Percentiles rank a stretch among this genome's conserved stretches.
Evolutionary conservation across 2,888 invertebrate species (phyloP).

Genomic region (Oscheius sp.): DNA sequence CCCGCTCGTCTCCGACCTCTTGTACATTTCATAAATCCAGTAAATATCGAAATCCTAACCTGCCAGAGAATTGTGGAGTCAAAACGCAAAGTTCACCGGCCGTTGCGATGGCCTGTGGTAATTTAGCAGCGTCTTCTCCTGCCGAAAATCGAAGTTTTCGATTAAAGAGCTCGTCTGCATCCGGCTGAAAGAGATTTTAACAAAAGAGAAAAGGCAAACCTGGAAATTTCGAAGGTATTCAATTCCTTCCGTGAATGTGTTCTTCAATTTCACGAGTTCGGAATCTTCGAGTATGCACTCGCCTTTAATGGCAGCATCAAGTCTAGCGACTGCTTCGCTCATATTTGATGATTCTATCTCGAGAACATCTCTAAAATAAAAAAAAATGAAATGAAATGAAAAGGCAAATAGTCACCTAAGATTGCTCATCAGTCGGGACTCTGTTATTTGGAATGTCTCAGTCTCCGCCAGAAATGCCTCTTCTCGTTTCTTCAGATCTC

Average conservation of each 20-base stretch:
- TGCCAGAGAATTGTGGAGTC: conserved; percentile 67
- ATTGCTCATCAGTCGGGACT: conserved; percentile 80
- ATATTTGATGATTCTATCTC: conserved; percentile 94
- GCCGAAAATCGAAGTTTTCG: conserved; percentile 78
- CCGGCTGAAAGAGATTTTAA: conserved; percentile 71
- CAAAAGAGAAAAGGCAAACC: conserved; percentile 72
- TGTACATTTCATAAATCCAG: conserved; percentile 15
- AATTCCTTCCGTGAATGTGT: conserved; percentile 92
- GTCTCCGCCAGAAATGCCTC: conserved; percentile 75
- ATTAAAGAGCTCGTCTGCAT: conserved; percentile 74
- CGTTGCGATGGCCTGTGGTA: conserved; percentile 80
- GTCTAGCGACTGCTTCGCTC: conserved; percentile 92
- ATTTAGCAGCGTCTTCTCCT: conserved; percentile 85
- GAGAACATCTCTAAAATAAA: conserved; percentile 72
- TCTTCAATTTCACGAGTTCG: conserved; percentile 90
- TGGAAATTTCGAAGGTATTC: conserved; percentile 92
- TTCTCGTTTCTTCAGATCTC: conserved; percentile 76
- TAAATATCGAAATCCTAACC: conserved; percentile 33
- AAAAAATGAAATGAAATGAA: no score
- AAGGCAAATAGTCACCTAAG: conserved; percentile 78
- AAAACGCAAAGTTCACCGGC: conserved; percentile 84
- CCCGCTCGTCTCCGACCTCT: background rate
- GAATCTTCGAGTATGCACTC: conserved; percentile 78
- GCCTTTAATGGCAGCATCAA: conserved; percentile 77
- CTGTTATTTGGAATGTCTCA: conserved; percentile 88